Percentiles rank a stretch among this genome's conserved stretches.
phyloP scores from a whole-genome alignment of 1,140 invertebrate genomes.

The Pogonognathellus flavescens region DNA sequence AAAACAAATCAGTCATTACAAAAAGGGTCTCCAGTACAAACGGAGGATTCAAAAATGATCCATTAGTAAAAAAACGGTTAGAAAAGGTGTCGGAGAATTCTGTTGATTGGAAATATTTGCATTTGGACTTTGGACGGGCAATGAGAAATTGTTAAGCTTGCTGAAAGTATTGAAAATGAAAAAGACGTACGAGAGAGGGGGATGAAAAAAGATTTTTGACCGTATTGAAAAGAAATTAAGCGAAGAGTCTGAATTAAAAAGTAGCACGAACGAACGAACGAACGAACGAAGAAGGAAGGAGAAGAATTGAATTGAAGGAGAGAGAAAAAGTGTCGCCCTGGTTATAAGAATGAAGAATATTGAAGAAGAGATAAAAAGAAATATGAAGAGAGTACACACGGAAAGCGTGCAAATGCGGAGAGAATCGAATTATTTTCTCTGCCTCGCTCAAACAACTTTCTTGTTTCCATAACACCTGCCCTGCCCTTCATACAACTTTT shows the following conservation, averaged over 20 bases:
- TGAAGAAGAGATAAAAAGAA: conserved; percentile 3
- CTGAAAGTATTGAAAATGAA: too few relatives aligned
- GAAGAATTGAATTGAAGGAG: not conserved
- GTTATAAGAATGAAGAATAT: not conserved
- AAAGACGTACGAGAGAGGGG: too few relatives aligned
- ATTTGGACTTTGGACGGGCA: too few relatives aligned
- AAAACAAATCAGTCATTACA: not conserved
- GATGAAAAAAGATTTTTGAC: too few relatives aligned
- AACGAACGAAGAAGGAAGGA: not conserved
- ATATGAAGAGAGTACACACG: conserved; percentile 10
- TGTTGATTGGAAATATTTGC: not conserved
- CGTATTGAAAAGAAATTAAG: too few relatives aligned
- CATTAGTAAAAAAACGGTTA: not conserved
- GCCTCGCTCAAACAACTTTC: not conserved
- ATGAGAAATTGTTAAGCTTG: too few relatives aligned
- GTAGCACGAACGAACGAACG: too few relatives aligned
- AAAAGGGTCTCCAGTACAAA: not conserved
- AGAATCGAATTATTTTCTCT: not conserved
- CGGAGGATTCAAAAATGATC: conserved; percentile 6
- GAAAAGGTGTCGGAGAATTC: not conserved
- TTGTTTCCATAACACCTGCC: too few relatives aligned
- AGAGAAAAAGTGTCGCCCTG: not conserved
- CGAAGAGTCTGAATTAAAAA: too few relatives aligned
- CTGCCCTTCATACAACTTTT: not conserved
- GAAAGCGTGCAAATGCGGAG: conserved; percentile 36